Evolutionary conservation across 1,140 invertebrate genomes (phyloP).

Genomic region (Wiebesia pumilae): DNA sequence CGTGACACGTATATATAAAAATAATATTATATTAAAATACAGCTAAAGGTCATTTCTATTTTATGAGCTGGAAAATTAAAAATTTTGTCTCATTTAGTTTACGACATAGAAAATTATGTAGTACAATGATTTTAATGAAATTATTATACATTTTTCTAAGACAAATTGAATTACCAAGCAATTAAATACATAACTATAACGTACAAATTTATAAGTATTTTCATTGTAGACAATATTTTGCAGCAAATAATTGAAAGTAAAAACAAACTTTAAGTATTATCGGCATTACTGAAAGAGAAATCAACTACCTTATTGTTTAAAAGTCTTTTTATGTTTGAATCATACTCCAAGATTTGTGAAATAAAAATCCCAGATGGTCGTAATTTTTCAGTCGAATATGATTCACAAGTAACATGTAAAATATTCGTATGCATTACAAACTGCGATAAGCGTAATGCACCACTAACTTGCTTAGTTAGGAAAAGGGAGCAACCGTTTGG

Average conservation of each 20-base stretch:
- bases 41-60: too few relatives aligned
- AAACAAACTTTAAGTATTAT: not conserved
- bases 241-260: not conserved
- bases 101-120: too few relatives aligned
- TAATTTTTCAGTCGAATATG: not conserved
- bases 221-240: not conserved
- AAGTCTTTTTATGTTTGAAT: not conserved
- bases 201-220: not conserved
- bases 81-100: too few relatives aligned
- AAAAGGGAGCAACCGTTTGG: not conserved
- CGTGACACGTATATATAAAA: not conserved
- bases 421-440: slow-evolving; percentile 12
- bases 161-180: too few relatives aligned
- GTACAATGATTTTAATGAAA: too few relatives aligned
- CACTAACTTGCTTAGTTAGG: not conserved
- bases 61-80: too few relatives aligned
- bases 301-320: not conserved
- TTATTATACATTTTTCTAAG: too few relatives aligned
- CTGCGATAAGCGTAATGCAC: not conserved
- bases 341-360: not conserved
- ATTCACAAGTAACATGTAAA: slow-evolving; percentile 13
- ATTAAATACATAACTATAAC: too few relatives aligned
- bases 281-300: not conserved
- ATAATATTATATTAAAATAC: not conserved
- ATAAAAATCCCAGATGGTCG: not conserved